These are phyloP conservation scores for Esox niger DNA, from an alignment of 2,113 vertebrate species.

Conservation along the genomic window DNA sequence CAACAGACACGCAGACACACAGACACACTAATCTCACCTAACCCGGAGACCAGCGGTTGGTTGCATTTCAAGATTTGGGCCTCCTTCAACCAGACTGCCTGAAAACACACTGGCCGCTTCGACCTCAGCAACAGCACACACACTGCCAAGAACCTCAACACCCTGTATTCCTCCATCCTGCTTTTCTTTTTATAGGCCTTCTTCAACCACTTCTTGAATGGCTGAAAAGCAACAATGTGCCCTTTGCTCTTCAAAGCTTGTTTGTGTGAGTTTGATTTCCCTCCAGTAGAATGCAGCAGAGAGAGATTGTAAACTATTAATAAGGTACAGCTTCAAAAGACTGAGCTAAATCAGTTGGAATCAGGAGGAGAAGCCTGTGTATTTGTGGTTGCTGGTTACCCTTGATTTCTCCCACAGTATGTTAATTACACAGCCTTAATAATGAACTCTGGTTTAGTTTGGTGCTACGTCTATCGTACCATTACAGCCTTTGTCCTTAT, in stretches of 20 bases:
- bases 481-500: conserved; percentile 33
- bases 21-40: neutral
- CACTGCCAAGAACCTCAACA: conserved; percentile 41
- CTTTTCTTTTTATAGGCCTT: conserved; percentile 27
- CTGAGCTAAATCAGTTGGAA: neutral
- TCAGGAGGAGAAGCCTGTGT: conserved; percentile 1
- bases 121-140: conserved; percentile 41
- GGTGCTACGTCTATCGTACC: conserved; percentile 9
- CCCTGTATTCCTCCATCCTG: conserved; percentile 17
- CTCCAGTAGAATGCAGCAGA: conserved; percentile 16
- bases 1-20: conserved; percentile 2
- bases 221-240: neutral
- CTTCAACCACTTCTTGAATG: conserved; percentile 29
- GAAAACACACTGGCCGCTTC: conserved; percentile 20
- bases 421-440: conserved; percentile 36
- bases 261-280: conserved; percentile 5
- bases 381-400: conserved; percentile 22
- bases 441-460: conserved; percentile 5
- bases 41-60: neutral
- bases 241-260: neutral
- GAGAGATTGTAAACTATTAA: conserved; percentile 43
- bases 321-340: conserved; percentile 19
- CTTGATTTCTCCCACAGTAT: conserved; percentile 38
- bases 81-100: conserved; percentile 6
- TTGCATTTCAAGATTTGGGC: conserved; percentile 22